Evolutionary conservation across 2,797 vertebrate genomes (phyloP), one percentile per base, ranked within the genome.

Genomic region (Notolepis coatsorum): DNA sequence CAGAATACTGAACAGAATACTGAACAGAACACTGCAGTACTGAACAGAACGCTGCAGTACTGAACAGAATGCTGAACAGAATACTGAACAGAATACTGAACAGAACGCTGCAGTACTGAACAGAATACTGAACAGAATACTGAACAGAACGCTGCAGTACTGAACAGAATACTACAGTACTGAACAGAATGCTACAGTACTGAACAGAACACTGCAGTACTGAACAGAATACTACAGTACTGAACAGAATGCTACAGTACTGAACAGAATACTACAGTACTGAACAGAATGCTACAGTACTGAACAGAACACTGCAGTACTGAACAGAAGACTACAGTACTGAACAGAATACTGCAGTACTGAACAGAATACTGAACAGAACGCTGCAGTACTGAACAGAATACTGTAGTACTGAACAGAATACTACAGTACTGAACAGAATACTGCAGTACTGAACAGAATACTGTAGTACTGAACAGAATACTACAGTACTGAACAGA

Each of bases 11-110:
- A n/a, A n/a, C n/a, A 69, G 39, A 80, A 81, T 66, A 84, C 76
- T 82, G 65, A 83, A 86, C 73, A 85, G 69, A 85, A 79, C 80
- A n/a, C 85, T 87, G n/a, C n/a, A n/a, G n/a, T n/a, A n/a, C n/a
- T n/a, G n/a, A n/a, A 81, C 71, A 77, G 86, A 12, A n/a, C 15
- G 15, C n/a, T n/a, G n/a, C 18, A 46, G n/a, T n/a, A n/a, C n/a
- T n/a, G n/a, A n/a, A n/a, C n/a, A 75, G 41, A 56, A 73, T 54
- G 57, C 62, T 30, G 43, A 31, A 64, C 61, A 57, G 25, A 47
- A 57, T 21, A 46, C 48, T 25, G n/a, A n/a, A n/a, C n/a, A 73
- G 31, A 68, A 37, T 66, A 54, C 66, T 37, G 15, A 13, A 79
- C 37, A 73, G 17, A 78, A 79, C 60, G 76, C 85, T 87, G 68